These are phyloP conservation scores for Cryptophagus acutangulus DNA, from an alignment of 2,888 invertebrate genomes.

Conservation along the genomic window DNA sequence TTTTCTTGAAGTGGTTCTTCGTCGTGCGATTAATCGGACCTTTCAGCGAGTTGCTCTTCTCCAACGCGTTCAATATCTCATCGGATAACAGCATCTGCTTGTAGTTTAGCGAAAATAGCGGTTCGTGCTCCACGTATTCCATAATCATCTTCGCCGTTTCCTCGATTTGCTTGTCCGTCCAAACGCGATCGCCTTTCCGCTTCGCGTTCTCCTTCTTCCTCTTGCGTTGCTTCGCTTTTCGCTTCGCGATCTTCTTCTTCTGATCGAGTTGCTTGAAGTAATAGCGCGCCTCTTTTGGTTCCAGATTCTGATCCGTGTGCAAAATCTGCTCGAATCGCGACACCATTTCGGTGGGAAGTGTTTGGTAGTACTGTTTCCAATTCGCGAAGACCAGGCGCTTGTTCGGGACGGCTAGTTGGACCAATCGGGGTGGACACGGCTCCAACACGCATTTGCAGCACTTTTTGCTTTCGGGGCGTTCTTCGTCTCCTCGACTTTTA, in stretches of 20 bases:
- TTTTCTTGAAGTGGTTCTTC: slow-evolving; percentile 27
- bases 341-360: slow-evolving; percentile 32
- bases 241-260: slow-evolving; percentile 25
- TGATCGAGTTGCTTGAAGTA: slow-evolving; percentile 38
- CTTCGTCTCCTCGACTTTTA: too few relatives aligned
- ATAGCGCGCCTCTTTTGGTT: slow-evolving; percentile 35
- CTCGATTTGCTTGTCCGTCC: slow-evolving; percentile 25
- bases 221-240: slow-evolving; percentile 18
- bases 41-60: slow-evolving; percentile 19
- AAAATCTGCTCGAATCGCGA: slow-evolving; percentile 36
- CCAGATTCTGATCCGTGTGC: slow-evolving; percentile 36
- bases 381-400: slow-evolving; percentile 34
- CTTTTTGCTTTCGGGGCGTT: slow-evolving; percentile 18
- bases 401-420: slow-evolving; percentile 36
- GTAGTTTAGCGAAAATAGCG: slow-evolving; percentile 34
- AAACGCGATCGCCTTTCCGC: slow-evolving; percentile 22
- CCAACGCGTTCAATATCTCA: slow-evolving; percentile 30
- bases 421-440: slow-evolving; percentile 37
- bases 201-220: slow-evolving; percentile 21
- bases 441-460: slow-evolving; percentile 25
- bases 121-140: slow-evolving; percentile 34
- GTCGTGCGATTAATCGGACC: slow-evolving; percentile 31
- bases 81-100: slow-evolving; percentile 38
- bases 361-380: slow-evolving; percentile 34
- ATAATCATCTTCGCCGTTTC: slow-evolving; percentile 27